These are phyloP conservation scores for Sesia bembeciformis DNA, from an alignment of 2,888 invertebrate genomes.

Conservation along the genomic window DNA sequence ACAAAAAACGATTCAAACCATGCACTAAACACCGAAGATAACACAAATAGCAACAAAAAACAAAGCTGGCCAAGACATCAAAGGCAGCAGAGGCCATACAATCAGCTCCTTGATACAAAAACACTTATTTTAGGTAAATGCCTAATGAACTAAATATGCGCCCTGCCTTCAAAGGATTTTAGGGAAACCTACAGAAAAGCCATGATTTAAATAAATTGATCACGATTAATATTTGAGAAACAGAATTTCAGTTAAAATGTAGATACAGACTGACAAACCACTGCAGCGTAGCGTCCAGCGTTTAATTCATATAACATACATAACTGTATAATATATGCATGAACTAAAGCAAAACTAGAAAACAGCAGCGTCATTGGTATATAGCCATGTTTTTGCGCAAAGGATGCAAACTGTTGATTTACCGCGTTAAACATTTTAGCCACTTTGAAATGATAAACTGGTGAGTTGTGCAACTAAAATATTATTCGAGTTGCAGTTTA, in stretches of 20 bases:
- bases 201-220: not conserved
- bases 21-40: conserved; percentile 46
- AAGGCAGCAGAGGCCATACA: conserved; percentile 60
- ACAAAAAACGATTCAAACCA: conserved; percentile 16
- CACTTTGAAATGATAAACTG: too few relatives aligned
- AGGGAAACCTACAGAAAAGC: not conserved
- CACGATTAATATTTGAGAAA: too few relatives aligned
- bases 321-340: too few relatives aligned
- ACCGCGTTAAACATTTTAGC: too few relatives aligned
- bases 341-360: too few relatives aligned
- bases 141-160: conserved; percentile 28
- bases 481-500: too few relatives aligned
- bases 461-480: too few relatives aligned
- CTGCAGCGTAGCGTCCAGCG: not conserved
- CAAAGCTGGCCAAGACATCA: conserved; percentile 67
- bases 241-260: not conserved
- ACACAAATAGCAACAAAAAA: conserved; percentile 48
- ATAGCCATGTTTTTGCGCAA: too few relatives aligned
- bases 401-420: too few relatives aligned
- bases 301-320: too few relatives aligned
- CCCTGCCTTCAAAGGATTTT: conserved; percentile 68
- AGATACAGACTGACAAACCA: not conserved
- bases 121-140: not conserved
- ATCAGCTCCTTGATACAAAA: conserved; percentile 30
- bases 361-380: too few relatives aligned